Base-by-base conservation (phyloP, 2,888 invertebrate genomes). In the Platycheirus rosarum region DNA sequence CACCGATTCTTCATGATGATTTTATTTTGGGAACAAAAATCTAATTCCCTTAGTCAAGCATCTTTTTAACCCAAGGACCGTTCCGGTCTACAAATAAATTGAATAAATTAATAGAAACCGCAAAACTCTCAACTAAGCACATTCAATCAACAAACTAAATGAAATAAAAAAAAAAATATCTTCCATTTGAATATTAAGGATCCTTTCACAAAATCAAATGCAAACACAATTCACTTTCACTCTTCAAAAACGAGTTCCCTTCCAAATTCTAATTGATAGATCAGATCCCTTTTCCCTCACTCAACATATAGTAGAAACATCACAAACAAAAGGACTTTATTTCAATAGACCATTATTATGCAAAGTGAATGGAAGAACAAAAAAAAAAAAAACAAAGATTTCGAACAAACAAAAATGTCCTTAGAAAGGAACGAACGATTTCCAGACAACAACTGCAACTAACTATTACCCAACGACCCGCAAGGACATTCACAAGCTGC, bases 401-500 rank as follows among this genome's bases (percentile, higher is more conserved):
- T 23, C 6, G 23, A 4, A 23, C 6, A 23, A 23, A 23, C 6
- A 2, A 23, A 23, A 48, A 8, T 14, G 16, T 40, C 20, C 55
- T 14, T 40, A 65, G 66, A 62, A 73, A 55, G n/a, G 35, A 74
- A n/a, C n/a, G n/a, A n/a, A n/a, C n/a, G n/a, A n/a, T n/a, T 79
- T 55, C 63, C 62, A 69, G 55, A 63, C 63, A 69, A 65, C 63
- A 74, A 79, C 63, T 69, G 79, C 74, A 79, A 63, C 69, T 63
- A 74, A 63, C 71, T 62, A 76, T 63, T 55, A 55, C 55, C 53
- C 16, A 70, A 44, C 78, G 16, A 57, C 49, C 60, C 74, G 57
- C 80, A 80, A 75, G 75, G 70, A 70, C 65, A 78, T 60, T 53
- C 69, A 51, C 73, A 71, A 70, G 53, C 68, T 74, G 65, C 74